These are phyloP conservation scores for Melikaiella ostensackeni DNA, from an alignment of 2,888 invertebrate species.

Conservation along the genomic window DNA sequence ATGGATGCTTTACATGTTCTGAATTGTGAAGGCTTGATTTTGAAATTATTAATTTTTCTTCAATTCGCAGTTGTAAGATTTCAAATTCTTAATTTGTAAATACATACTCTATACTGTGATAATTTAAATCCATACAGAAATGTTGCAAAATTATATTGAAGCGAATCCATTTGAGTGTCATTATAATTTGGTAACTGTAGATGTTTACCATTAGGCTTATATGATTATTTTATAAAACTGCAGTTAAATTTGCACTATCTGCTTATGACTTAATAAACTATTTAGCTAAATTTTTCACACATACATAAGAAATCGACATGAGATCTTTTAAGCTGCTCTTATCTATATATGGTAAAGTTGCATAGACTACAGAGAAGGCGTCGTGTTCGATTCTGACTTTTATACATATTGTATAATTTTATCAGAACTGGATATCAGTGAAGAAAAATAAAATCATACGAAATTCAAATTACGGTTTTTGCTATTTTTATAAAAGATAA, in stretches of 20 bases:
- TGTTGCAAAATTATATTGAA: neutral
- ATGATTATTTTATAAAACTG: neutral
- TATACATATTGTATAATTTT: neutral
- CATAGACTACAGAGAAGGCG: neutral
- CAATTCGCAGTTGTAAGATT: no score
- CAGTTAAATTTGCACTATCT: neutral
- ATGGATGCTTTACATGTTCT: no score
- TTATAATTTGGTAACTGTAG: neutral
- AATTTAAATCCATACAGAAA: neutral
- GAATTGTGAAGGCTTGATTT: no score
- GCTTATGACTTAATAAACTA: neutral
- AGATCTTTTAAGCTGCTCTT: neutral
- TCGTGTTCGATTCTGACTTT: neutral
- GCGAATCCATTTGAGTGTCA: neutral
- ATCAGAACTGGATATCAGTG: neutral
- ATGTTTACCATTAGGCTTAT: neutral
- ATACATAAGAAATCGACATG: neutral
- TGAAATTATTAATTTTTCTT: no score
- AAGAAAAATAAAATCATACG: slow-evolving; percentile 10
- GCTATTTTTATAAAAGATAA: neutral
- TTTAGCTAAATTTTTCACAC: neutral
- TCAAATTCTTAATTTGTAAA: no score
- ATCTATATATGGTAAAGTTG: neutral
- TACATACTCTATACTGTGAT: no score
- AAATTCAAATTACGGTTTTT: slow-evolving; percentile 16